Base-by-base conservation (phyloP, 2,797 vertebrate genomes). In the Picus viridis region DNA sequence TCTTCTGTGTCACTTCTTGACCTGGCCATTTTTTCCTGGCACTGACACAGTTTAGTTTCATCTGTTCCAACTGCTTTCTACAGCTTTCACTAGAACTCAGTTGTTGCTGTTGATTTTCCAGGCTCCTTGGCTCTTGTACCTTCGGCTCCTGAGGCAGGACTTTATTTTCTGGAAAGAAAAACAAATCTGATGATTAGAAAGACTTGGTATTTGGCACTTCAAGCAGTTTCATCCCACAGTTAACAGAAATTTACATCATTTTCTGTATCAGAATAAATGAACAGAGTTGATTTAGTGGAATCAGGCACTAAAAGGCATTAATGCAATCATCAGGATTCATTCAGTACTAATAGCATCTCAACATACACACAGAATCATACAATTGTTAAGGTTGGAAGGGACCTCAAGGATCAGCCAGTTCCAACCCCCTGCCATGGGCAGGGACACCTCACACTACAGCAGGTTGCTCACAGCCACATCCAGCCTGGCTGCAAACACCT, bases 31-130 rank as follows among this genome's bases (percentile, higher is more conserved):
- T 97, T 78, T 71, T 96, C n/a, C 80, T 93, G 68, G 82, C 32
- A 1, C 47, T 73, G 62, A 62, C 41, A 83, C 58, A 79, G 56
- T 93, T 96, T 27, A 76, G 61, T 83, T 78, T 97, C 22, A 93
- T 56, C n/a, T 89, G 73, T 24, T 97, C 95, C n/a, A 93, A 56
- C 29, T 96, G 91, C 61, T 92, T 97, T 65, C 80, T 96, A 16
- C 51, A 80, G 83, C 54, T 88, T 91, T 91, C 93, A 76, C 58
- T 39, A 74, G 81, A 93, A 91, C 76, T 79, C 63, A 78, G 79
- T 10, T 43, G 91, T 49, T 97, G 95, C 49, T 94, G 90, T 26
- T 92, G 89, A 80, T 34, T 96, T 95, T 97, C 96, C 68, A 75
- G 39, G 58, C 20, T 62, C 32, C 32, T 75, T 16, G 51, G 30